Conservation (phyloP, 2,888 invertebrate genomes). For the Pinctada fucata region DNA sequence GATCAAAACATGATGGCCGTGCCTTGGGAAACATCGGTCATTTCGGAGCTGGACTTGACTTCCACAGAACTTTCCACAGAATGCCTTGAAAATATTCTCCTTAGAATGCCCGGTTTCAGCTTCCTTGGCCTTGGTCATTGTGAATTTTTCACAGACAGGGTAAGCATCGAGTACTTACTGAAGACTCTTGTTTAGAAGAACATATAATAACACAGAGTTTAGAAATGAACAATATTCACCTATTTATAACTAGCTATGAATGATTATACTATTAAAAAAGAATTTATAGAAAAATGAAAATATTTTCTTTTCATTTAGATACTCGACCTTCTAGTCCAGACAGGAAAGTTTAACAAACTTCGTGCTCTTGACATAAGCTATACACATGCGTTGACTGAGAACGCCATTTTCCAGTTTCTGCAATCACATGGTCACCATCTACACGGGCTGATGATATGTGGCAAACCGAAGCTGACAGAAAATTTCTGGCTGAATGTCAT, state of each 20-base stretch:
- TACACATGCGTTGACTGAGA: constrained; percentile 96
- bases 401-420: constrained; percentile 93
- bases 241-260: not conserved
- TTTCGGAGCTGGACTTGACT: constrained; percentile 97
- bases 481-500: constrained; percentile 98
- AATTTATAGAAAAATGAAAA: not conserved
- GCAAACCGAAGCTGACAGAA: constrained; percentile 99
- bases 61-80: constrained; percentile 97
- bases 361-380: constrained; percentile 94
- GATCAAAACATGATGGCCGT: constrained; percentile 96
- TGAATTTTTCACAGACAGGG: constrained; percentile 97
- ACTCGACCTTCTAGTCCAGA: constrained; percentile 92
- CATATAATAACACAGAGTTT: not conserved
- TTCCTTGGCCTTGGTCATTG: constrained; percentile 97
- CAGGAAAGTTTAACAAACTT: constrained; percentile 85
- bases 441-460: constrained; percentile 90
- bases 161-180: constrained; percentile 57
- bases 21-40: constrained; percentile 96
- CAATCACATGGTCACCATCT: constrained; percentile 92
- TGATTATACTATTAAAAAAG: not conserved
- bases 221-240: not conserved
- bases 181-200: not conserved
- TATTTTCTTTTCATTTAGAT: constrained; percentile 79
- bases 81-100: constrained; percentile 93
- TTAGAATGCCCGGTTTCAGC: constrained; percentile 85